Percentiles rank a stretch among this genome's conserved stretches.
phyloP scores from a whole-genome alignment of 37 sponge, comb jelly and placozoan genomes.

The Beroe ovata region DNA sequence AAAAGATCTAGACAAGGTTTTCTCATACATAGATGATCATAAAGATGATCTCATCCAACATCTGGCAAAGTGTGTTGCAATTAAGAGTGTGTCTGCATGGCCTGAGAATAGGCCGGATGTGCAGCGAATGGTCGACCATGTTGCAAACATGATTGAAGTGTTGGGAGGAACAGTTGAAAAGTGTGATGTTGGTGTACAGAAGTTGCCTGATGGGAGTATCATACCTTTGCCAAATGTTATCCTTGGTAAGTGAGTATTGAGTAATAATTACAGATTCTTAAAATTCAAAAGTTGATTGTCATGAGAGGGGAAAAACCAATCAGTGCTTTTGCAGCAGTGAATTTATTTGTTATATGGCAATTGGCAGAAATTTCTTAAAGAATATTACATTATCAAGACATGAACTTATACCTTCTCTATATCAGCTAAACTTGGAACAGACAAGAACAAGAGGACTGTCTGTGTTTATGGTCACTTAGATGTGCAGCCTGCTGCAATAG shows the following conservation, averaged over 20 bases:
- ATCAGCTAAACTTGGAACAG: constrained; percentile 54
- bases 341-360: background rate
- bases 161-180: constrained; percentile 62
- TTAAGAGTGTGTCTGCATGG: constrained; percentile 66
- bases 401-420: no score
- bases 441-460: constrained; percentile 35
- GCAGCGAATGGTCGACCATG: constrained; percentile 36
- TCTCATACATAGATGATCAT: constrained; percentile 30
- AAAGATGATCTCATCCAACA: constrained; percentile 9
- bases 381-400: no score
- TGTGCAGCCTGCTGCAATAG: constrained; percentile 58
- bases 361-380: no score
- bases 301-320: no score
- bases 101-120: background rate
- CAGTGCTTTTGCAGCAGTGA: no score
- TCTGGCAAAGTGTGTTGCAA: constrained; percentile 16
- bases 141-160: constrained; percentile 17
- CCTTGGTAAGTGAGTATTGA: constrained; percentile 5
- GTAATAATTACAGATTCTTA: no score
- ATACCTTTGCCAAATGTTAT: constrained; percentile 57
- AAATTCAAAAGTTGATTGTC: no score
- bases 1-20: background rate
- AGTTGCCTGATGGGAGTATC: constrained; percentile 18
- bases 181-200: constrained; percentile 65
- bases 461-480: constrained; percentile 66